A percentile compares a stretch with the other conserved stretches of the same genome.
phyloP scores from a whole-genome alignment of 2,888 invertebrate genomes.

The Resseliella maxima region DNA sequence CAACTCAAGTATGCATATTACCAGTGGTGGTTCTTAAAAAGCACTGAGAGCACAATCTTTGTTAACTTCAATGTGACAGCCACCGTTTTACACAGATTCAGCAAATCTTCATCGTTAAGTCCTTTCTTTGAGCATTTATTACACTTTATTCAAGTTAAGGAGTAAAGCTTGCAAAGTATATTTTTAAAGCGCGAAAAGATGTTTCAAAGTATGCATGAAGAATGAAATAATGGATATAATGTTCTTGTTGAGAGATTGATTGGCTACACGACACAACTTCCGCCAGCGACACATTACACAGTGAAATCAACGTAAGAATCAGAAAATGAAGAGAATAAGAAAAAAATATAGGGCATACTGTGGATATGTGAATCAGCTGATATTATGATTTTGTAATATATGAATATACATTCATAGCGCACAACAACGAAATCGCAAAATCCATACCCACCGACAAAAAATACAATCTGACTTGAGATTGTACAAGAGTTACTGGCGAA shows the following conservation, averaged over 20 bases:
- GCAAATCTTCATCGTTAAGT: conserved; percentile 29
- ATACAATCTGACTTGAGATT: no score
- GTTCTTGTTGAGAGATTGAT: conserved; percentile 27
- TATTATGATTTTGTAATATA: no score
- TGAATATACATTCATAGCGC: no score
- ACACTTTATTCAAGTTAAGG: conserved; percentile 9
- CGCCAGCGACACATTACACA: not conserved
- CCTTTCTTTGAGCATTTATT: conserved; percentile 42
- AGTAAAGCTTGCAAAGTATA: not conserved
- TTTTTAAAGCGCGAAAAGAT: not conserved
- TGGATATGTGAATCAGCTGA: no score
- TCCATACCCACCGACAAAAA: no score
- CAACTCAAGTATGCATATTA: conserved; percentile 37
- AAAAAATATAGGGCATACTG: no score
- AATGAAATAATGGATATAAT: conserved; percentile 2
- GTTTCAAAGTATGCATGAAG: not conserved
- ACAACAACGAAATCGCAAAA: no score
- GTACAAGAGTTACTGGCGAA: no score
- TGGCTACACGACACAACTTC: not conserved
- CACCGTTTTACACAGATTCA: not conserved
- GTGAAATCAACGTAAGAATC: not conserved
- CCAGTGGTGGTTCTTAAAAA: not conserved
- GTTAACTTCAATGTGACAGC: not conserved
- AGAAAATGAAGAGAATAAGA: no score
- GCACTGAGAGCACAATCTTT: not conserved